Evolutionary conservation across 2,888 invertebrate species (phyloP).

Genomic region (Plutella xylostella): DNA sequence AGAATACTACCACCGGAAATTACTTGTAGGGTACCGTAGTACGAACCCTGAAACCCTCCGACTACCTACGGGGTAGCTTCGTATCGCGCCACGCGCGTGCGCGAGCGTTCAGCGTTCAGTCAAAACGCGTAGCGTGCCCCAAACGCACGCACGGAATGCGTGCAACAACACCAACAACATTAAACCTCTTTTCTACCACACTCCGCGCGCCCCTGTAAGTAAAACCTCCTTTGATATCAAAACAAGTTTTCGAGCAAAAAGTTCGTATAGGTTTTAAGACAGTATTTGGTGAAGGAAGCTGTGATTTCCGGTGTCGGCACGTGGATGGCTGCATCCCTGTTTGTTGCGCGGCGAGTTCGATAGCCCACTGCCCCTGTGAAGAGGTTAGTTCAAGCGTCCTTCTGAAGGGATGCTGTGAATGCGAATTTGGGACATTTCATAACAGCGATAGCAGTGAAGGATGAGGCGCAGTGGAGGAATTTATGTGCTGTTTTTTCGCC

Average conservation of each 20-base stretch:
- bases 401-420: slow-evolving; percentile 43
- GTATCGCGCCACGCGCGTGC: slow-evolving; percentile 32
- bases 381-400: slow-evolving; percentile 42
- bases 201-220: slow-evolving; percentile 68
- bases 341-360: slow-evolving; percentile 62
- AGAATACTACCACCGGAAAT: too few relatives aligned
- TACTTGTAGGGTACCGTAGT: too few relatives aligned
- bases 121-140: slow-evolving; percentile 36
- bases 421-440: too few relatives aligned
- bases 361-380: slow-evolving; percentile 69
- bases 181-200: too few relatives aligned
- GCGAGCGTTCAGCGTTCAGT: slow-evolving; percentile 46
- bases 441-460: too few relatives aligned
- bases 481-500: too few relatives aligned
- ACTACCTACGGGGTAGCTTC: slow-evolving; percentile 29
- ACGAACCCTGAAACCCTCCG: too few relatives aligned
- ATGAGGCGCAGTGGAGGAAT: too few relatives aligned
- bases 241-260: too few relatives aligned
- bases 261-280: neutral
- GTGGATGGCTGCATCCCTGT: slow-evolving; percentile 38
- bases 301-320: slow-evolving; percentile 34
- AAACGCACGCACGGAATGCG: slow-evolving; percentile 52
- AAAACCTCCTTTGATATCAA: slow-evolving; percentile 14
- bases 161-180: slow-evolving; percentile 20
- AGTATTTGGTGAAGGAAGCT: neutral